phyloP scores from a whole-genome alignment of 2,797 vertebrate genomes.

The Salarias fasciatus region DNA sequence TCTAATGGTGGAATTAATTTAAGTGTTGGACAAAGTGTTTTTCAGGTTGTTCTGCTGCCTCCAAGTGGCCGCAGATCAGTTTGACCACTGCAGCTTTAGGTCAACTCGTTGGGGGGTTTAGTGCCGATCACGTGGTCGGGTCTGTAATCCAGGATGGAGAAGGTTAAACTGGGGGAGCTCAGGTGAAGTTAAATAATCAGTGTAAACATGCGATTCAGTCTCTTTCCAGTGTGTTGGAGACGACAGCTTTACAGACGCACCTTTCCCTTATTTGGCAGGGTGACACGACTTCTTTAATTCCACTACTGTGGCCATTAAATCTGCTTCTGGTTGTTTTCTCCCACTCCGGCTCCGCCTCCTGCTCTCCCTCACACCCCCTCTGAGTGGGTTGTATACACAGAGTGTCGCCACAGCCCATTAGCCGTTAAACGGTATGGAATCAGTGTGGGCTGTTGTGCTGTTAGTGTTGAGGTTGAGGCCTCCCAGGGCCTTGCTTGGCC shows the following conservation, averaged over 20 bases:
- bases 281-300: slow-evolving; percentile 35
- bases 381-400: slow-evolving; percentile 62
- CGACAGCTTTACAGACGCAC: slow-evolving; percentile 13
- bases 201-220: no score
- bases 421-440: slow-evolving; percentile 61
- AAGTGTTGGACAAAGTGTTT: background rate
- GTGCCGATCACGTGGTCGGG: background rate
- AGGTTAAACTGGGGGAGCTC: no score
- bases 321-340: slow-evolving; percentile 21
- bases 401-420: slow-evolving; percentile 58
- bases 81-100: background rate
- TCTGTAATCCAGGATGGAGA: no score
- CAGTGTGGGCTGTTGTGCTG: slow-evolving; percentile 52
- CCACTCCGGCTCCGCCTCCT: slow-evolving; percentile 14
- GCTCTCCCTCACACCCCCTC: slow-evolving; percentile 14
- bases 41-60: slow-evolving; percentile 3
- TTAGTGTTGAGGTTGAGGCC: slow-evolving; percentile 55
- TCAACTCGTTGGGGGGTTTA: background rate
- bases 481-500: slow-evolving; percentile 53
- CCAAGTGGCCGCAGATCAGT: background rate
- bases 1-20: no score
- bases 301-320: slow-evolving; percentile 38
- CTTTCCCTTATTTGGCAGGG: slow-evolving; percentile 48
- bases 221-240: slow-evolving; percentile 10
- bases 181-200: no score